These are phyloP conservation scores for Phymatocera aterrima DNA, from an alignment of 2,888 invertebrate genomes.

Conservation along the genomic window DNA sequence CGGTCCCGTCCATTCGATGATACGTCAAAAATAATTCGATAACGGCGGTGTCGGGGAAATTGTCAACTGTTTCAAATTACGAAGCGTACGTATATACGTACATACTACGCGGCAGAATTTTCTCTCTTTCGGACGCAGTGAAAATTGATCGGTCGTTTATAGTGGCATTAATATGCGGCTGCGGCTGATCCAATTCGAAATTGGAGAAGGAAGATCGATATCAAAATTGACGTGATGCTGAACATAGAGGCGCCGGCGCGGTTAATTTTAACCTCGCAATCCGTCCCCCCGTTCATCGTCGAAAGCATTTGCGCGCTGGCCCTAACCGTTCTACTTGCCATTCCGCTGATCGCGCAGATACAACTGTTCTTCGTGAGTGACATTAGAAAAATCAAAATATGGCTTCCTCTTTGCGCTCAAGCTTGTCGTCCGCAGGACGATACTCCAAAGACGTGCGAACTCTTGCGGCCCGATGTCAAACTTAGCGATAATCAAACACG, in stretches of 20 bases:
- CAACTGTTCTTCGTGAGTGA: constrained; percentile 63
- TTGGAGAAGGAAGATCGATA: constrained; percentile 28
- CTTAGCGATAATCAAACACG: constrained; percentile 37
- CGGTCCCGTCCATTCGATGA: not conserved
- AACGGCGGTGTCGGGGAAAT: not conserved
- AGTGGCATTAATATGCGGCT: constrained; percentile 25
- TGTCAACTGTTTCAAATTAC: constrained; percentile 8
- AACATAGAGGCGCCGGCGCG: constrained; percentile 58
- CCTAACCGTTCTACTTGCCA: constrained; percentile 63
- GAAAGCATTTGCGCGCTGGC: constrained; percentile 64
- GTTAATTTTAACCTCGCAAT: constrained; percentile 64
- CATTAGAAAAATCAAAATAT: not conserved
- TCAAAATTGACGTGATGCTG: constrained; percentile 60
- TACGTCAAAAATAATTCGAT: not conserved
- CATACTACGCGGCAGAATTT: too few species aligned
- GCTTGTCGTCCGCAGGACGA: constrained; percentile 16
- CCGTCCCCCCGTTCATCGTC: constrained; percentile 63
- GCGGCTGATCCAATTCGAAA: not conserved
- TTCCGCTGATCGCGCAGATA: constrained; percentile 63
- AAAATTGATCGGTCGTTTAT: constrained; percentile 26
- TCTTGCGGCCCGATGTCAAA: not conserved
- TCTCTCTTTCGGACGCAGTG: not conserved
- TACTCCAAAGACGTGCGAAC: constrained; percentile 12
- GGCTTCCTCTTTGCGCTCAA: not conserved
- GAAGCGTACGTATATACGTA: not conserved